These are phyloP conservation scores for Pollachius pollachius DNA, from an alignment of 2,113 vertebrate genomes.

Conservation along the genomic window DNA sequence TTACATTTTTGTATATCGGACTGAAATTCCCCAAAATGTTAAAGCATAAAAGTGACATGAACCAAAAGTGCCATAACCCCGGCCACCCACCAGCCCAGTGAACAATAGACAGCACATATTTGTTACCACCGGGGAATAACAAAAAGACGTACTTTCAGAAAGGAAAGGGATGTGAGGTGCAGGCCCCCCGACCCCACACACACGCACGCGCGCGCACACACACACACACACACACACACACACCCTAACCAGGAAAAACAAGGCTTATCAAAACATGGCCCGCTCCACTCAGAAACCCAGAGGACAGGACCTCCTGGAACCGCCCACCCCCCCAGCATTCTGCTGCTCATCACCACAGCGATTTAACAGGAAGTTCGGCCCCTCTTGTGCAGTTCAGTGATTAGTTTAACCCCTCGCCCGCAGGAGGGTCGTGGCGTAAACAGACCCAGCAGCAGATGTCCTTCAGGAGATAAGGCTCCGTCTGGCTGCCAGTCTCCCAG, in stretches of 20 bases:
- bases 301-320: conserved; percentile 67
- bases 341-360: conserved; percentile 66
- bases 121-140: conserved; percentile 12
- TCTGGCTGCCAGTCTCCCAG: conserved; percentile 55
- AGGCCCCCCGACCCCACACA: conserved; percentile 6
- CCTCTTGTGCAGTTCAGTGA: conserved; percentile 73
- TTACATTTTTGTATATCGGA: background rate
- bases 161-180: conserved; percentile 68
- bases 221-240: background rate
- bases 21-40: no score
- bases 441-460: conserved; percentile 74
- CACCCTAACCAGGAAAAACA: conserved; percentile 61
- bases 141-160: conserved; percentile 39
- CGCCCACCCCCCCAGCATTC: conserved; percentile 51
- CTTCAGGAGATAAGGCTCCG: conserved; percentile 70
- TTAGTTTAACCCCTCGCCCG: conserved; percentile 72
- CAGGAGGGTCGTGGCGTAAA: conserved; percentile 59
- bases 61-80: background rate
- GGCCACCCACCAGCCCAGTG: background rate
- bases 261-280: conserved; percentile 76
- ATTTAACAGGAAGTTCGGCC: conserved; percentile 75
- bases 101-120: conserved; percentile 16
- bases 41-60: conserved; percentile 1
- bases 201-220: background rate
- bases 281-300: conserved; percentile 54